phyloP scores from a whole-genome alignment of 2,888 invertebrate species.

The Halocaridina rubra region DNA sequence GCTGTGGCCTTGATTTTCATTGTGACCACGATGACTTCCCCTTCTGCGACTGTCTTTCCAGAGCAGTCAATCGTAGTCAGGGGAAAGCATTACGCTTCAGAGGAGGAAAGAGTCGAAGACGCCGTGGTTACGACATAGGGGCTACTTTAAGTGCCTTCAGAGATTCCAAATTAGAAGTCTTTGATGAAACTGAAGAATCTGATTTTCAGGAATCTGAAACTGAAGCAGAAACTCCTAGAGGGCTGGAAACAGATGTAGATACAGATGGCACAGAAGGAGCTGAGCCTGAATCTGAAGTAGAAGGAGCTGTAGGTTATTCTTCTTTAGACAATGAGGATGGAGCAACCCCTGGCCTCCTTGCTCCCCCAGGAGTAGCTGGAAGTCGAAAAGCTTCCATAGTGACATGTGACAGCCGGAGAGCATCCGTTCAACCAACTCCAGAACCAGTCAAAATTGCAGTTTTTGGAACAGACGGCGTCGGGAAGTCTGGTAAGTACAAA shows the following conservation, averaged over 20 bases:
- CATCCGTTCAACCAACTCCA: neutral
- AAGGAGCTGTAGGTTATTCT: constrained; percentile 25
- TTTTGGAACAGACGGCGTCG: constrained; percentile 53
- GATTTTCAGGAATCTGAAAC: constrained; percentile 38
- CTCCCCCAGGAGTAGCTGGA: neutral
- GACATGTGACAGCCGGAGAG: constrained; percentile 36
- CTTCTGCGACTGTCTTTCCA: constrained; percentile 30
- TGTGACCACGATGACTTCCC: constrained; percentile 35
- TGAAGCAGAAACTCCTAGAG: neutral
- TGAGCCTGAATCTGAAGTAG: constrained; percentile 14
- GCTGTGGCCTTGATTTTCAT: neutral
- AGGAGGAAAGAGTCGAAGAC: neutral
- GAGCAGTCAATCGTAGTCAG: neutral
- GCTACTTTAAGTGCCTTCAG: neutral
- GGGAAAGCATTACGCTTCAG: neutral
- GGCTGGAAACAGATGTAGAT: neutral
- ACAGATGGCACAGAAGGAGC: neutral
- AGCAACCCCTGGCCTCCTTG: neutral
- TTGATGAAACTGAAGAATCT: constrained; percentile 40
- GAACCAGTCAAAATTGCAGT: constrained; percentile 50
- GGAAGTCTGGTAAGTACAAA: constrained; percentile 56
- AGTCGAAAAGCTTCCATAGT: constrained; percentile 45
- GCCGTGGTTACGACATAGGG: constrained; percentile 24
- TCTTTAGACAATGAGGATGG: neutral
- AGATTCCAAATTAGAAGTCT: constrained; percentile 20